A percentile compares a stretch with the other conserved stretches of the same genome.
These are phyloP conservation scores for Thermophis baileyi DNA, from an alignment of 2,113 vertebrate species.

Conservation along the genomic window DNA sequence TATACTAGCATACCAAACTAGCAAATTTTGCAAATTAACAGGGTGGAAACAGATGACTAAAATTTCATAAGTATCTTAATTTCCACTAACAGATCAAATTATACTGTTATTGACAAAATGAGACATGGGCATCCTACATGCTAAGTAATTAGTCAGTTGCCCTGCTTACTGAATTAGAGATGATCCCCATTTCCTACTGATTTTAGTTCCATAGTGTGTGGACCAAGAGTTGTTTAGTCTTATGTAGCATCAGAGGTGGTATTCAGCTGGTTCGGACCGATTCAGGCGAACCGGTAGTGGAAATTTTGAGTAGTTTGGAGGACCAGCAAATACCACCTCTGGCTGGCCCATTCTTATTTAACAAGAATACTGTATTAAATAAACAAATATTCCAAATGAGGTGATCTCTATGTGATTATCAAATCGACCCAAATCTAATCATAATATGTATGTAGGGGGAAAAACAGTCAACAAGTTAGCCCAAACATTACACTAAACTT, in stretches of 20 bases:
- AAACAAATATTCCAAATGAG: background rate
- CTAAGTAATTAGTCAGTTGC: background rate
- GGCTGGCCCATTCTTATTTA: background rate
- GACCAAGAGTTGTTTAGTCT: background rate
- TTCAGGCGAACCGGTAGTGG: no score
- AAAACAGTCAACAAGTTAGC: background rate
- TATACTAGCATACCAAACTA: background rate
- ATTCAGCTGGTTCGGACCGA: no score
- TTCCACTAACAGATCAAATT: background rate
- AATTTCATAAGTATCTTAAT: background rate
- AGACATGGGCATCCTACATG: background rate
- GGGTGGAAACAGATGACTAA: background rate
- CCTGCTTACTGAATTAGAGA: background rate
- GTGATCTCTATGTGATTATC: background rate
- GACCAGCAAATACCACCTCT: no score
- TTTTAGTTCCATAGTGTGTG: background rate
- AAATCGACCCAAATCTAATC: background rate
- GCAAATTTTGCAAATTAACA: background rate
- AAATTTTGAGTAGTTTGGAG: no score
- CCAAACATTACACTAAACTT: background rate
- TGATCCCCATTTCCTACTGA: background rate
- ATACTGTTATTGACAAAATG: background rate
- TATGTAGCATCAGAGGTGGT: background rate
- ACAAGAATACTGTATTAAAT: background rate
- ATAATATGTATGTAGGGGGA: background rate